A percentile compares a stretch with the other conserved stretches of the same genome.
Evolutionary conservation across 2,888 invertebrate genomes (phyloP).

Genomic region (Meganola albula): DNA sequence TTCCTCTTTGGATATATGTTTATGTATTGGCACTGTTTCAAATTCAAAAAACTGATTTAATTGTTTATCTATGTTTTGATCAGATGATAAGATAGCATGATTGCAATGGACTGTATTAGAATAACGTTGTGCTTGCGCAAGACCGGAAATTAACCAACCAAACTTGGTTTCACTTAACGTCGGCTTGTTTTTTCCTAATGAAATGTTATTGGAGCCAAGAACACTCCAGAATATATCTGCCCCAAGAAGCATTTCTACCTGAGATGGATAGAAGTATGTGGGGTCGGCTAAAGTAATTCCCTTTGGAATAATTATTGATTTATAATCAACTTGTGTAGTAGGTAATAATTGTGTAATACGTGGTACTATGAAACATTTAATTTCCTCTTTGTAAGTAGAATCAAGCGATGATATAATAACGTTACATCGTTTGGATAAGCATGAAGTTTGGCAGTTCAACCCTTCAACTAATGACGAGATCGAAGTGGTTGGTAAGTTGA

Average conservation of each 20-base stretch:
- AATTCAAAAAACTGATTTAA: not conserved
- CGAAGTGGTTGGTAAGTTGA: conserved; percentile 8
- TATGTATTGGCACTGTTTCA: not conserved
- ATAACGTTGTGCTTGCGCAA: no score
- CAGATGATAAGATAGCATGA: not conserved
- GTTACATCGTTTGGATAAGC: conserved; percentile 14
- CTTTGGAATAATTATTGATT: conserved; percentile 14
- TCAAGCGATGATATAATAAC: conserved; percentile 8
- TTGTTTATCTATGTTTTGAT: not conserved
- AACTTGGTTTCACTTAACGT: conserved; percentile 18
- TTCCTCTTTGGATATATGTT: not conserved
- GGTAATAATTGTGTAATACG: conserved; percentile 10
- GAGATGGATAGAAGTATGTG: conserved; percentile 17
- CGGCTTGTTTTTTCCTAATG: conserved; percentile 8
- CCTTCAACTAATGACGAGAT: conserved; percentile 14
- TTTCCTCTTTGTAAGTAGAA: conserved; percentile 7
- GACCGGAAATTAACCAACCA: conserved; percentile 7
- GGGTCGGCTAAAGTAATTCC: conserved; percentile 19
- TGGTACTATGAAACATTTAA: conserved; percentile 11
- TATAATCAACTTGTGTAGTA: conserved; percentile 8
- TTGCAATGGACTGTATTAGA: not conserved
- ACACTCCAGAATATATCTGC: conserved; percentile 23
- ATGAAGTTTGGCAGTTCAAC: conserved; percentile 11
- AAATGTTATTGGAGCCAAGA: conserved; percentile 13
- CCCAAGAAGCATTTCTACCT: conserved; percentile 18